These are phyloP conservation scores for Ranitomeya imitator DNA, from an alignment of 2,113 vertebrate species.

Conservation along the genomic window DNA sequence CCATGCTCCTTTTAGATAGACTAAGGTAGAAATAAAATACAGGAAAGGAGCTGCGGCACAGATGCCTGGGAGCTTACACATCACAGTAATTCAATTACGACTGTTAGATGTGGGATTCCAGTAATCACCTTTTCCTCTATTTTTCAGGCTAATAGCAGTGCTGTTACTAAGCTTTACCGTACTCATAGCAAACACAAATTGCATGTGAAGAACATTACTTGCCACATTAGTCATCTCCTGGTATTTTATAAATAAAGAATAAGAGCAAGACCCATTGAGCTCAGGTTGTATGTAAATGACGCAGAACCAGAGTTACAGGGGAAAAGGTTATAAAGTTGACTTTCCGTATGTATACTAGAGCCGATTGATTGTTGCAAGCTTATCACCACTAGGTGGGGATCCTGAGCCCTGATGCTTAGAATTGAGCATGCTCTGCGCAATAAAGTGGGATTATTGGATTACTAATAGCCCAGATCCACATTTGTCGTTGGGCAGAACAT, in stretches of 20 bases:
- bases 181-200: not conserved
- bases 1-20: not conserved
- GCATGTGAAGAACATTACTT: slow-evolving; percentile 5
- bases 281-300: not conserved
- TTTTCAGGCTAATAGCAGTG: not conserved
- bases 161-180: not conserved
- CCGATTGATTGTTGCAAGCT: not conserved
- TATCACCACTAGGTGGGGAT: not conserved
- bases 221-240: not conserved
- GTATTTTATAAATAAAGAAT: slow-evolving; percentile 17
- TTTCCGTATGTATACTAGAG: not conserved
- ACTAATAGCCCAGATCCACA: too few species aligned
- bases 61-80: not conserved
- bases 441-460: too few species aligned
- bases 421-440: not conserved
- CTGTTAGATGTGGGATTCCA: slow-evolving; percentile 10
- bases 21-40: slow-evolving; percentile 6
- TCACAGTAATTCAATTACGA: not conserved
- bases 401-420: not conserved
- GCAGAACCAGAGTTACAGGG: not conserved
- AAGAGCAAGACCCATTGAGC: not conserved
- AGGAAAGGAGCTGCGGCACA: not conserved
- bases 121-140: slow-evolving; percentile 13
- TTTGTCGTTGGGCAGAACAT: not conserved
- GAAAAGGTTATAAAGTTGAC: not conserved